phyloP scores from a whole-genome alignment of 1,140 invertebrate genomes.

The Ericerus pela region DNA sequence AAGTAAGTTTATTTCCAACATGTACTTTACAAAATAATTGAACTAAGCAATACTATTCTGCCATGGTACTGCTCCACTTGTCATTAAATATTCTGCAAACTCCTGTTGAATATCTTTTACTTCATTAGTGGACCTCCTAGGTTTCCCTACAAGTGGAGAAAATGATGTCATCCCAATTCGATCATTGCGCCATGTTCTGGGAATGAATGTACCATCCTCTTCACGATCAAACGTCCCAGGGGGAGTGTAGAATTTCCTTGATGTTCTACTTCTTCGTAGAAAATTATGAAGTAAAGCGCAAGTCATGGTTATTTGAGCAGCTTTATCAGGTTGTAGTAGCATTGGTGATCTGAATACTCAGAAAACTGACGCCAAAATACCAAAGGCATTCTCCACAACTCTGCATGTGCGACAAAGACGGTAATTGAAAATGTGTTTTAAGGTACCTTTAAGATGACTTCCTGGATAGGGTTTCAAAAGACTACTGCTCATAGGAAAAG shows the following conservation, averaged over 20 bases:
- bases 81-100: not conserved
- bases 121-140: not conserved
- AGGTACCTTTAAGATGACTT: constrained; percentile 12
- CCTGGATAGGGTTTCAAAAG: constrained; percentile 24
- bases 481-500: constrained; percentile 27
- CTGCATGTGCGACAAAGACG: constrained; percentile 20
- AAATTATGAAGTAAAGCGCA: constrained; percentile 12
- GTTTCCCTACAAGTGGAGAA: not conserved
- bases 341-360: constrained; percentile 17
- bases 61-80: not conserved
- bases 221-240: constrained; percentile 9
- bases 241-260: not conserved
- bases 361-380: constrained; percentile 22
- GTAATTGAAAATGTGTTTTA: constrained; percentile 29
- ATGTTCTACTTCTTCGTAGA: constrained; percentile 12
- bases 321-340: constrained; percentile 17
- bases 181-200: constrained; percentile 10
- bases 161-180: not conserved
- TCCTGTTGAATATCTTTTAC: not conserved
- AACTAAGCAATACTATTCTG: too few species aligned
- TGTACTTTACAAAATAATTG: too few species aligned
- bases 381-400: constrained; percentile 32
- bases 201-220: constrained; percentile 9
- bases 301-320: constrained; percentile 12
- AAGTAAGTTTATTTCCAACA: too few species aligned